phyloP scores from a whole-genome alignment of 2,888 invertebrate species.

The Cancer borealis region DNA sequence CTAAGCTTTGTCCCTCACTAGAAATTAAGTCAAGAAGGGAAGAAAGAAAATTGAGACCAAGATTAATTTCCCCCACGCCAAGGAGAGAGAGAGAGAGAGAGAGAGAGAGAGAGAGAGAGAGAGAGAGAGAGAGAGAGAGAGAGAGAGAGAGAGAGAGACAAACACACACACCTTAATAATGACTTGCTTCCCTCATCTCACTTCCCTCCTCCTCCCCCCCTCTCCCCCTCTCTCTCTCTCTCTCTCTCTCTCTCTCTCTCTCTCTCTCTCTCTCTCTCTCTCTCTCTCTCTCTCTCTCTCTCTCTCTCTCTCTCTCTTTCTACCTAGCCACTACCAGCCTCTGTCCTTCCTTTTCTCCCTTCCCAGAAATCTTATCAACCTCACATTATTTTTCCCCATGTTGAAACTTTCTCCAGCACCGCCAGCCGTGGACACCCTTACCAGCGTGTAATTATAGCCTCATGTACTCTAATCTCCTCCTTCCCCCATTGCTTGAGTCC shows the following conservation, averaged over 20 bases:
- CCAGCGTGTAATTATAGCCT: background rate
- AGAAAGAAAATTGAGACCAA: background rate
- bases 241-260: constrained; percentile 17
- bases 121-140: background rate
- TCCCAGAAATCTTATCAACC: background rate
- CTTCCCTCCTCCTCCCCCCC: background rate
- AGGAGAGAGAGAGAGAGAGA: background rate
- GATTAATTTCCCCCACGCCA: background rate
- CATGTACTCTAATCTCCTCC: background rate
- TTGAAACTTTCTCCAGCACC: background rate
- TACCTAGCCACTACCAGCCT: background rate
- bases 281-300: constrained; percentile 44
- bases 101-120: background rate
- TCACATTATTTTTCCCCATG: background rate
- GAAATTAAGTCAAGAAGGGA: background rate
- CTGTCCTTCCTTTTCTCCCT: background rate
- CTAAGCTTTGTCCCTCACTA: background rate
- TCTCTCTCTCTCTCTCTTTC: background rate
- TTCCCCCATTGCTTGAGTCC: background rate
- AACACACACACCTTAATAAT: no score
- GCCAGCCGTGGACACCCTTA: background rate
- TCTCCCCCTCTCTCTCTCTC: background rate
- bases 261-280: constrained; percentile 36
- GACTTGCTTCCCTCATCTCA: background rate
- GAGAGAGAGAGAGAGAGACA: no score